Evolutionary conservation across 2,888 invertebrate species (phyloP).

Genomic region (Tenthredo mesomela): DNA sequence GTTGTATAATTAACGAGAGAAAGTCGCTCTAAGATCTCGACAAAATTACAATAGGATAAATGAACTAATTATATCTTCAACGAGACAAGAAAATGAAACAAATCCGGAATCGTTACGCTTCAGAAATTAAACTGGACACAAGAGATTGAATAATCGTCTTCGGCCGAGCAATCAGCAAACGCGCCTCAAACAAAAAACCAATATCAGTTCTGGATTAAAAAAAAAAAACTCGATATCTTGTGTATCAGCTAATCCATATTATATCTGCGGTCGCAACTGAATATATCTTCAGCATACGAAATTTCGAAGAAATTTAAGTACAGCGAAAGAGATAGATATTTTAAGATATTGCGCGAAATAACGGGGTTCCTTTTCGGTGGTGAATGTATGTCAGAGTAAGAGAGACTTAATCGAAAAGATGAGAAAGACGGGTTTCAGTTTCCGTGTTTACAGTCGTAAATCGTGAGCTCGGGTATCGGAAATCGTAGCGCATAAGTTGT

Average conservation of each 20-base stretch:
- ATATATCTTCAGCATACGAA: background rate
- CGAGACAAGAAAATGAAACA: background rate
- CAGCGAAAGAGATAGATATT: background rate
- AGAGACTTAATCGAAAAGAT: conserved; percentile 1
- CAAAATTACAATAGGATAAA: conserved; percentile 12
- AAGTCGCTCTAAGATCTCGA: background rate
- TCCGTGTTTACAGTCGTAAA: conserved; percentile 51
- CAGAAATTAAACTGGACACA: background rate
- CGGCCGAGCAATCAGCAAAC: background rate
- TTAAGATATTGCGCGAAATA: background rate
- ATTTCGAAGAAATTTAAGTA: background rate
- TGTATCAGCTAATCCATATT: background rate
- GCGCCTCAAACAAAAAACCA: background rate
- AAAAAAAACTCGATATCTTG: background rate
- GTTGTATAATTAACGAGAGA: background rate
- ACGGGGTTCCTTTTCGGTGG: background rate
- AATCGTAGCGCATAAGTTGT: conserved; percentile 33
- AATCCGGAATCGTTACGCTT: background rate
- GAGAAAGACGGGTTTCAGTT: conserved; percentile 1
- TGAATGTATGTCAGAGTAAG: background rate
- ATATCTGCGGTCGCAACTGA: background rate
- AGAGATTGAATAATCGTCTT: conserved; percentile 31
- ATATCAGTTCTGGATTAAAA: background rate
- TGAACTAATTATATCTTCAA: background rate
- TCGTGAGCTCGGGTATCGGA: conserved; percentile 40